Percentiles rank a stretch among this genome's conserved stretches.
phyloP scores from a whole-genome alignment of 1,140 invertebrate genomes.

The Gerris buenoi region DNA sequence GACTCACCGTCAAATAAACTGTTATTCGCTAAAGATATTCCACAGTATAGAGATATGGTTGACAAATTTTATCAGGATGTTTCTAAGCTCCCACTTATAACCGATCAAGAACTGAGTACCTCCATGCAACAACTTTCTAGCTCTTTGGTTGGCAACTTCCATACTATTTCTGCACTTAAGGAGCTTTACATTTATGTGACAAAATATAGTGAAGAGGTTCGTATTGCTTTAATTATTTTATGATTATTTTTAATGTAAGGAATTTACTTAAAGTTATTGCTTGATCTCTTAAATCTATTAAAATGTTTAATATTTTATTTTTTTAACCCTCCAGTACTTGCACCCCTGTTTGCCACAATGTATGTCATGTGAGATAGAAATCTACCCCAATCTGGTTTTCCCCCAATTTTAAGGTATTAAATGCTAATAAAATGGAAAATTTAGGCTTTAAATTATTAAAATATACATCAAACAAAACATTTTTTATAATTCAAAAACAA shows the following conservation, averaged over 20 bases:
- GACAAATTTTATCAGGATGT: conserved; percentile 77
- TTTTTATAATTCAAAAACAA: too few species aligned
- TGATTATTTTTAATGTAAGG: neutral
- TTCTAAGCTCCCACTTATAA: conserved; percentile 66
- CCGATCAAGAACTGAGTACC: conserved; percentile 80
- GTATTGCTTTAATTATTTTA: conserved; percentile 23
- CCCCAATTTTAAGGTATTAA: too few species aligned
- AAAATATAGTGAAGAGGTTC: conserved; percentile 82
- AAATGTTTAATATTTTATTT: neutral
- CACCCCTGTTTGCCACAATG: neutral
- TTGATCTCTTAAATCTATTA: neutral
- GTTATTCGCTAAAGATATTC: conserved; percentile 79
- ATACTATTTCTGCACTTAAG: conserved; percentile 77
- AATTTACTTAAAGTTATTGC: neutral
- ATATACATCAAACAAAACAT: too few species aligned
- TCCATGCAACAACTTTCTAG: conserved; percentile 81
- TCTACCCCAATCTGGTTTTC: too few species aligned
- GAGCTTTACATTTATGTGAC: conserved; percentile 87
- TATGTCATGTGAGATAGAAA: neutral
- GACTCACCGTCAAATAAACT: conserved; percentile 91
- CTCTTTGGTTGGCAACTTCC: conserved; percentile 73
- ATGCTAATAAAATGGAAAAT: too few species aligned
- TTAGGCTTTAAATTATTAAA: too few species aligned
- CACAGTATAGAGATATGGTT: conserved; percentile 54
- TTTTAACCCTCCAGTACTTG: neutral